Percentiles rank a stretch among this genome's conserved stretches.
These are phyloP conservation scores for Scaptomyza graminum DNA, from an alignment of 1,140 invertebrate genomes.

Conservation along the genomic window DNA sequence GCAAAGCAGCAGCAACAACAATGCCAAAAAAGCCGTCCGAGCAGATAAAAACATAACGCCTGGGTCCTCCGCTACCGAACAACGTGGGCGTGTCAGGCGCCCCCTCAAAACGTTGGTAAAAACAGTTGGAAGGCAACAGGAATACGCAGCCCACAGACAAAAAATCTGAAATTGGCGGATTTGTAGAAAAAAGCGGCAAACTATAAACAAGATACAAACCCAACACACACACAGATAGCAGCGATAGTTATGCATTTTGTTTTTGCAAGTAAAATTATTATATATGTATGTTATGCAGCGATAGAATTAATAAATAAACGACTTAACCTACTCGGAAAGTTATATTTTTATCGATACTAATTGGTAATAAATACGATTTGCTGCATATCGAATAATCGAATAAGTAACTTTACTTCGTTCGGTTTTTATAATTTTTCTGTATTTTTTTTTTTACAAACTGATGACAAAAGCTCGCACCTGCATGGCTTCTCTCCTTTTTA, in stretches of 20 bases:
- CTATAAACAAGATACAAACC: not conserved
- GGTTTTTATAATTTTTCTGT: too few relatives aligned
- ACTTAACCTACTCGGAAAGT: too few relatives aligned
- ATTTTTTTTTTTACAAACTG: too few relatives aligned
- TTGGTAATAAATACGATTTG: too few relatives aligned
- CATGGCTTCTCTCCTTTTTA: too few relatives aligned
- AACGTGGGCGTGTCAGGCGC: conserved; percentile 39
- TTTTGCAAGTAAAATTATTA: not conserved
- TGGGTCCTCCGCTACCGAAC: not conserved
- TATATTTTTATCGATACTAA: too few relatives aligned
- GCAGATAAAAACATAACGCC: conserved; percentile 11
- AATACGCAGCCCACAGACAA: not conserved
- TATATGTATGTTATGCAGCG: too few relatives aligned
- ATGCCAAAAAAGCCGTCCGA: not conserved
- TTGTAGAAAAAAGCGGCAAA: conserved; percentile 9
- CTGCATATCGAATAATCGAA: too few relatives aligned
- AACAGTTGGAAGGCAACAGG: conserved; percentile 3
- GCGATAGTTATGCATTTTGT: not conserved
- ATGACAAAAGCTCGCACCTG: too few relatives aligned
- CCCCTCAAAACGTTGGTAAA: conserved; percentile 35
- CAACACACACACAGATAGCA: not conserved
- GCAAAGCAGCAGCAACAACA: conserved; percentile 29
- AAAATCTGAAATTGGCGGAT: conserved; percentile 29
- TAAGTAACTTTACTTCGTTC: too few relatives aligned
- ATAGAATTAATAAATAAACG: too few relatives aligned